Evolutionary conservation across 64 coral and sea anemone species (phyloP).

Genomic region (Dendronephthya gigantea): DNA sequence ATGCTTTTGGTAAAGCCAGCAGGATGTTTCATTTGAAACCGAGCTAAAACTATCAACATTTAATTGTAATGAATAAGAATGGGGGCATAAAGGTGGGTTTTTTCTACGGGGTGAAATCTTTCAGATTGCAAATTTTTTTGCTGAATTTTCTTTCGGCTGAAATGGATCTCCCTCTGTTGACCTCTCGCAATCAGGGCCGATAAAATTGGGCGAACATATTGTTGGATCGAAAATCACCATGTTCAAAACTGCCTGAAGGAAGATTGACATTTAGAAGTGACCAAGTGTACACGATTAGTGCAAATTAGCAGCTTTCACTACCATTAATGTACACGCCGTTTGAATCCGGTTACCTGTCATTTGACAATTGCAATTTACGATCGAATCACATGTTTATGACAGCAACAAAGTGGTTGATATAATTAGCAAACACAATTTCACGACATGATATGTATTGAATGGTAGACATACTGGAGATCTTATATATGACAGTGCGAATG

Average conservation of each 20-base stretch:
- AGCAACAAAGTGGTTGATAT: background rate
- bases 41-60: background rate
- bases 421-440: slow-evolving; percentile 4
- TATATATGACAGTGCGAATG: background rate
- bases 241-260: too few relatives aligned
- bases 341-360: background rate
- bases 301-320: background rate
- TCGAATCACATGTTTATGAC: background rate
- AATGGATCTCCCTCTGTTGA: too few relatives aligned
- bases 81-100: too few relatives aligned
- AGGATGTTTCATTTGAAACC: background rate
- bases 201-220: too few relatives aligned
- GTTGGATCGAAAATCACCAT: too few relatives aligned
- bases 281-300: background rate
- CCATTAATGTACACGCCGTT: background rate
- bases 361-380: background rate
- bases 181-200: too few relatives aligned
- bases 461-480: background rate
- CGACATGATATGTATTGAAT: background rate
- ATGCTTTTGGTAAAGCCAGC: background rate
- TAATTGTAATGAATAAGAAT: background rate
- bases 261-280: background rate
- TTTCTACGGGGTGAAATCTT: too few relatives aligned
- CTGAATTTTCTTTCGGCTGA: too few relatives aligned
- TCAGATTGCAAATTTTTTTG: too few relatives aligned